These are phyloP conservation scores for Camponotus pennsylvanicus DNA, from an alignment of 1,140 invertebrate genomes.

Conservation along the genomic window DNA sequence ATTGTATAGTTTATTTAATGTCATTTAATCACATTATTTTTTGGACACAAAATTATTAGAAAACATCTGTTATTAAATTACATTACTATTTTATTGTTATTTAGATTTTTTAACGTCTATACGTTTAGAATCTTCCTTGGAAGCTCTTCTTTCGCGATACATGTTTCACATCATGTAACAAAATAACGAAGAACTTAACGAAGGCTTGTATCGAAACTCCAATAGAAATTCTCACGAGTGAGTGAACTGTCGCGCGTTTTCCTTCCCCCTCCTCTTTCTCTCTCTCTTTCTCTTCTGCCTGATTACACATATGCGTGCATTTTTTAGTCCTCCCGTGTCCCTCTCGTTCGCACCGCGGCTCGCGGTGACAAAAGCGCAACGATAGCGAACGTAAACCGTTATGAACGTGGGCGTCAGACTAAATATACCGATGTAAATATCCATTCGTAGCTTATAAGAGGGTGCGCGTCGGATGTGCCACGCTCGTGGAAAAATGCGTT, in stretches of 20 bases:
- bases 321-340: conserved; percentile 37
- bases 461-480: conserved; percentile 32
- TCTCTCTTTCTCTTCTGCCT: conserved; percentile 31
- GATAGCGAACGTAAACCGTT: conserved; percentile 71
- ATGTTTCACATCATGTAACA: conserved; percentile 16
- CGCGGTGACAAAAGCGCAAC: conserved; percentile 74
- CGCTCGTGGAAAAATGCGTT: conserved; percentile 56
- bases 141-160: neutral
- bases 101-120: neutral
- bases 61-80: no score
- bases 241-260: neutral
- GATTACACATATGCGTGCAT: conserved; percentile 42
- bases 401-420: conserved; percentile 74
- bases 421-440: conserved; percentile 76
- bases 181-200: conserved; percentile 5
- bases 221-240: conserved; percentile 37
- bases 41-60: neutral
- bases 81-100: neutral
- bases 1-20: neutral
- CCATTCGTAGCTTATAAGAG: conserved; percentile 51
- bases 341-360: conserved; percentile 25
- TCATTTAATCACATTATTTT: neutral
- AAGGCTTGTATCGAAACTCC: neutral
- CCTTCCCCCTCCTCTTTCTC: neutral
- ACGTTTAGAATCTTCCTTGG: neutral